Evolutionary conservation across 2,113 vertebrate genomes (phyloP), one percentile per base, ranked within the genome.

Genomic region (Heteronetta atricapilla): DNA sequence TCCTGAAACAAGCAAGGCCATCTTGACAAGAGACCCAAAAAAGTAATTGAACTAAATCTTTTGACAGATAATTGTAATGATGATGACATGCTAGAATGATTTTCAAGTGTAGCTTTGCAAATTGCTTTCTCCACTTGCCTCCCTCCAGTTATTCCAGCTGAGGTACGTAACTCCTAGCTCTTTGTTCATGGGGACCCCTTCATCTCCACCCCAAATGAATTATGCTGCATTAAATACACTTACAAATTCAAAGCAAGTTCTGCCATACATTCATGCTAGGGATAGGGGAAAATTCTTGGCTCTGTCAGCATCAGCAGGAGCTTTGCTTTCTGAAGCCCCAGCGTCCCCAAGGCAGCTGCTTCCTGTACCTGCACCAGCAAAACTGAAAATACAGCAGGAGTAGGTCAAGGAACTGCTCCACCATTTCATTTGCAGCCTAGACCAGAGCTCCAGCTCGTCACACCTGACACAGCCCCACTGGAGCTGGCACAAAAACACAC

Each of bases 1-100:
- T 93, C 94, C 91, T 91, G 76, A 92, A 93, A 91, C 70, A 70
- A 94, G 82, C 73, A 95, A 79, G 91, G 88, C 94, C 89, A 97
- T 95, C 93, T 92, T 97, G 94, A 97, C 85, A 96, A 96, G 76
- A 92, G 22, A 88, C 78, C 78, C 94, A 88, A 86, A 50, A 95
- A 96, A 76, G 73, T 97, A 97, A 98, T 94, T 97, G 96, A 98
- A 97, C 96, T 95, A 97, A 96, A 97, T 97, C 87, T 97, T 98
- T 91, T 96, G 90, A 97, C 90, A 97, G 93, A 93, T 97, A 97
- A 98, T 96, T 98, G 93, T 91, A 98, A 97, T 93, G 85, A 96
- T 95, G 94, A 97, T 92, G 91, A 86, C 96, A 97, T 70, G 78
- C 94, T 96, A 90, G 33, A 96, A 96, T 90, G 94, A 80, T 95